Conservation (phyloP, 1,140 invertebrate species). For the Apis mellifera region Amel_HAv3.1 CM009931.2:7306001-7306500, state of each 20-base stretch:
- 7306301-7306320: no score
- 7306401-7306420: no score
- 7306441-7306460: no score
- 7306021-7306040: neutral
- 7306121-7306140: neutral
- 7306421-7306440: no score
- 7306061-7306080: neutral
- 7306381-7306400: no score
- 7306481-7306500: no score
- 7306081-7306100: no score
- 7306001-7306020: neutral
- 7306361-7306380: neutral
- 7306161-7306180: neutral
- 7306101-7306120: neutral
- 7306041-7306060: no score
- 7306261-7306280: neutral
- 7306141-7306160: neutral
- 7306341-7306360: neutral
- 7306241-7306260: neutral
- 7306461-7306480: no score
- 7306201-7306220: neutral
- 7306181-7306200: neutral
- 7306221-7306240: neutral
- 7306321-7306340: neutral
- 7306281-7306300: neutral